phyloP scores from a whole-genome alignment of 2,888 invertebrate genomes.

The Lithosia quadra region DNA sequence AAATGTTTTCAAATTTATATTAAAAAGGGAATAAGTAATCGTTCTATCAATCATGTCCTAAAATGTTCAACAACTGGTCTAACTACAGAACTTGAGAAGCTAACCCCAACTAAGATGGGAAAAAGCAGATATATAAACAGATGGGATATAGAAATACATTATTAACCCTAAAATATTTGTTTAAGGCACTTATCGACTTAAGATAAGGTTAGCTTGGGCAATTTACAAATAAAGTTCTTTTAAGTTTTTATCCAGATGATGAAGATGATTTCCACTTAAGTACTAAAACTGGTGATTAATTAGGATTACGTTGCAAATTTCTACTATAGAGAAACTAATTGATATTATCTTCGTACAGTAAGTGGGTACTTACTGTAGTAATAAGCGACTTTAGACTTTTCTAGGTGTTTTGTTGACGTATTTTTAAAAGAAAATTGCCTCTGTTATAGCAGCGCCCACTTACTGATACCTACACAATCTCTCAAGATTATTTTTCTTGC shows the following conservation, averaged over 20 bases:
- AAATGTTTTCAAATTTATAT: too few relatives aligned
- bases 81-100: too few relatives aligned
- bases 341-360: conserved; percentile 17
- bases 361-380: conserved; percentile 34
- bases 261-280: not conserved
- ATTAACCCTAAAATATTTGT: too few relatives aligned
- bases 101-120: too few relatives aligned
- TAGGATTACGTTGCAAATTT: conserved; percentile 1
- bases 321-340: conserved; percentile 19
- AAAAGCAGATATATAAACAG: too few relatives aligned
- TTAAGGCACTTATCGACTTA: too few relatives aligned
- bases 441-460: conserved; percentile 28
- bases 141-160: too few relatives aligned
- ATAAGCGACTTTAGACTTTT: conserved; percentile 41
- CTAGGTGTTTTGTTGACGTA: conserved; percentile 40
- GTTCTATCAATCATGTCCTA: too few relatives aligned
- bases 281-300: not conserved
- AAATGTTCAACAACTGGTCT: too few relatives aligned
- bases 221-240: not conserved
- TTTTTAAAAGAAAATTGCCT: conserved; percentile 25
- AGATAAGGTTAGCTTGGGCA: too few relatives aligned
- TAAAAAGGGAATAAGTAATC: too few relatives aligned
- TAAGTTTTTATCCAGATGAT: not conserved
- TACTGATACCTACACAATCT: conserved; percentile 17
- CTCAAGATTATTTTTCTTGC: conserved; percentile 5